Base-by-base conservation (phyloP, 2,797 vertebrate genomes). In the Danio kyathit region DNA sequence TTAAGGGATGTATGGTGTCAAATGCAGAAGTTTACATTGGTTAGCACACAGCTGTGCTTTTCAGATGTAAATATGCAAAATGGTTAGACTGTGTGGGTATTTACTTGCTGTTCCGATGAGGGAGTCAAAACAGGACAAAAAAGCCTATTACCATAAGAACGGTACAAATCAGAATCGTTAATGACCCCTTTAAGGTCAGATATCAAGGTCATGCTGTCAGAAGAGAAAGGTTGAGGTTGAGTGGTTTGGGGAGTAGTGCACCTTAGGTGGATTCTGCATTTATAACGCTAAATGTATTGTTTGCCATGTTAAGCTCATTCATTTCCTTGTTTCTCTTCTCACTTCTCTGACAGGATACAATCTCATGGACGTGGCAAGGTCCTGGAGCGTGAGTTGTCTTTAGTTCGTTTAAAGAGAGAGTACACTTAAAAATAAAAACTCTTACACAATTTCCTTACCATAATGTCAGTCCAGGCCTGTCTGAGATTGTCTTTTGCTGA, bases 351-450 rank as follows among this genome's bases (percentile, higher is more conserved):
- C 85, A 96, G 96, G 95, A 96, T 86, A 96, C 96, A 11, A 95
- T 96, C 88, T 95, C 96, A 0, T 96, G 96, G 96, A 96, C 96
- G 0, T 96, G 96, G 96, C 95, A 94, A 84, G 96, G 96, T 16
- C 96, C 96, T 16, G 93, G 95, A 91, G 96, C 95, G 96, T 96
- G 92, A 95, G 96, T 95, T 29, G 21, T 40, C 7, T 19, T 1
- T 74, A 38, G 17, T 71, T 76, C 17, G 19, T n/a, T 41, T 71
- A n/a, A 64, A 61, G 73, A 10, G 46, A 75, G 17, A 59, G 54
- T 59, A 17, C 43, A 46, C 13, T 8, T 19, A 44, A 44, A 14
- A 56, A 44, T 9, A 5, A 6, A 19, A 44, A 59, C 2, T 64
- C 3, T 1, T 29, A 1, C 3, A 29, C 29, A 29, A 3, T 12